These are phyloP conservation scores for Lepidocyrtoides sp. DNA, from an alignment of 2,888 invertebrate genomes.

Conservation along the genomic window DNA sequence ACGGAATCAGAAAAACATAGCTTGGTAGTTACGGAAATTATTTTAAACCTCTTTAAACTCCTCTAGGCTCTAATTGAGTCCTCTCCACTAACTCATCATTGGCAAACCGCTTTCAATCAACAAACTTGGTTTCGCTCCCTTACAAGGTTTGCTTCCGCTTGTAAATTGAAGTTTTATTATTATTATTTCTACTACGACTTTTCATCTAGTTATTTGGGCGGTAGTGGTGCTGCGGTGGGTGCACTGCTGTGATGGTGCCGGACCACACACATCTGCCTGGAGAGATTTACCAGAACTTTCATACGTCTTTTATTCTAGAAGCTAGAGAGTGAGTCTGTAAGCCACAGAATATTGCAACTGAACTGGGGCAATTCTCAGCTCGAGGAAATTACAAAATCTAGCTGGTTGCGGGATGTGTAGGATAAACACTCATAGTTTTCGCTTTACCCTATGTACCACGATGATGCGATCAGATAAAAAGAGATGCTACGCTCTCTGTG, in stretches of 20 bases:
- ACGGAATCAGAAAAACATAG: no score
- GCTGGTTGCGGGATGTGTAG: background rate
- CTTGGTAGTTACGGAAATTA: no score
- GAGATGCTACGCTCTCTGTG: background rate
- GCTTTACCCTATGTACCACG: background rate
- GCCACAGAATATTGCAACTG: background rate
- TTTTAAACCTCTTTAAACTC: no score
- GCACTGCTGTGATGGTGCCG: background rate
- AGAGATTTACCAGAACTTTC: background rate
- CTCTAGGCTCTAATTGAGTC: no score
- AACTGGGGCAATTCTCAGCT: background rate
- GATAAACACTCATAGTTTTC: background rate
- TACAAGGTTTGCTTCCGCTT: no score
- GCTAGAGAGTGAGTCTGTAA: background rate
- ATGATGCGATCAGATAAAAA: background rate
- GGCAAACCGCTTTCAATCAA: no score
- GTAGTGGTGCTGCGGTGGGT: no score
- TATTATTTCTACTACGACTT: background rate
- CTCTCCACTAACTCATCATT: no score
- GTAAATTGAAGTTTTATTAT: background rate
- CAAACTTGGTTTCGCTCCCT: no score
- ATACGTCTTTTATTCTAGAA: background rate
- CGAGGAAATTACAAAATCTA: slow-evolving; percentile 2
- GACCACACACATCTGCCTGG: slow-evolving; percentile 23
- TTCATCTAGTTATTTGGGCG: background rate